These are phyloP conservation scores for Corydoras sp. DNA, from an alignment of 2,113 vertebrate genomes.

Conservation along the genomic window DNA sequence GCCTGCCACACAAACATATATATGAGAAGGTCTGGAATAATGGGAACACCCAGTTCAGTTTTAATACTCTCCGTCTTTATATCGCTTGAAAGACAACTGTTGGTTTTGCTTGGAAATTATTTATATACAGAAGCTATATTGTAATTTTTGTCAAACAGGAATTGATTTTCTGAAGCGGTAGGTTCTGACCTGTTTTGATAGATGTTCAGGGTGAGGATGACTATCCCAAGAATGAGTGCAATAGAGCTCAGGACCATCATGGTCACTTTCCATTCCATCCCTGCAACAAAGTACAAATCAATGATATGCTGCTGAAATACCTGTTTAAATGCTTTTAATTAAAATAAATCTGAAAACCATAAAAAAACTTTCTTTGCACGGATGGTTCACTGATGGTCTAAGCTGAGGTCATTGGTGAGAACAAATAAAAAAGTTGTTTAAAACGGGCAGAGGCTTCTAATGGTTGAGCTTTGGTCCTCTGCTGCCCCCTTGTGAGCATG, in stretches of 20 bases:
- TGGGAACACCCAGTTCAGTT: background rate
- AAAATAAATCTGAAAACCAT: background rate
- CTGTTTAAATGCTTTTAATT: background rate
- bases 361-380: background rate
- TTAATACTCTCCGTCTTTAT: background rate
- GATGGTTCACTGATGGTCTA: too few relatives aligned
- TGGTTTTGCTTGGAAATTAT: too few relatives aligned
- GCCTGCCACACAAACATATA: constrained; percentile 50
- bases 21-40: background rate
- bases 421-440: too few relatives aligned
- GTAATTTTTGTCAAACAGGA: too few relatives aligned
- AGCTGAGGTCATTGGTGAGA: too few relatives aligned
- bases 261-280: constrained; percentile 76
- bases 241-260: constrained; percentile 79
- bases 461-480: constrained; percentile 6
- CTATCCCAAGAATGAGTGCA: constrained; percentile 73
- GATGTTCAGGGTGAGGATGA: constrained; percentile 74
- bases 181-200: constrained; percentile 74
- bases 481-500: constrained; percentile 54
- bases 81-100: too few relatives aligned
- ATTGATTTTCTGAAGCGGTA: background rate
- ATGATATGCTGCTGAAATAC: too few relatives aligned
- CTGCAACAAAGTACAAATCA: constrained; percentile 50
- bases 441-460: too few relatives aligned
- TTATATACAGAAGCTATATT: too few relatives aligned